Evolutionary conservation across 1,140 invertebrate species (phyloP), one percentile per base, ranked within the genome.

Genomic region (Eueides isabella): DNA sequence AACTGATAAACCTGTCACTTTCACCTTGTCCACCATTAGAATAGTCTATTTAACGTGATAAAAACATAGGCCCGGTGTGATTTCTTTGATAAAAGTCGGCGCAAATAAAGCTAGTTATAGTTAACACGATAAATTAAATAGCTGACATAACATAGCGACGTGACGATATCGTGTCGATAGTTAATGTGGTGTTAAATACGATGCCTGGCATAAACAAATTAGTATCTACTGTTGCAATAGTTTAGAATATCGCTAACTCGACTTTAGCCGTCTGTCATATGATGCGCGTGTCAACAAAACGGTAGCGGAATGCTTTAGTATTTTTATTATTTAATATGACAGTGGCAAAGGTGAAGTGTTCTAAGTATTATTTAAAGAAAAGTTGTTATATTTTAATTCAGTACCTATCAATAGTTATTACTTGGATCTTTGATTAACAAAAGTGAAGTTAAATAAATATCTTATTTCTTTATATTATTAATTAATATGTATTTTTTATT

Each of bases 31-130:
- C 55, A 61, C 55, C 38, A 72, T 66, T 48, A 72, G 33, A 23
- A 14, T 44, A 55, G 19, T 55, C 19, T 55, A 55, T 55, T 55
- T 55, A 26, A 23, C 5, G n/a, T 30, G 62, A 71, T 71, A 65
- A 65, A 19, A 71, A 62, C 48, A 62, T 4, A 33, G 19, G n/a
- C 55, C 55, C 62, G 44, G 64, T 71, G 64, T 71, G 65, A 76
- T 72, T 76, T 72, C 19, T 75, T 72, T 62, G 66, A 69, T 69
- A 72, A 70, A 67, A 16, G 29, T 19, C 70, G 38, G 41, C 31
- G 67, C 29, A 41, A 44, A 55, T 19, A 29, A 72, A 2, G 12
- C 44, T 30, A 26, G n/a, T 41, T 41, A n/a, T n/a, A 41, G 28
- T 35, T 63, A 23, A 3, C 23, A 31, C 65, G 55, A 71, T 31